A percentile compares a stretch with the other conserved stretches of the same genome.
Evolutionary conservation across 2,797 vertebrate species (phyloP).

Genomic region (Mus caroli): DNA sequence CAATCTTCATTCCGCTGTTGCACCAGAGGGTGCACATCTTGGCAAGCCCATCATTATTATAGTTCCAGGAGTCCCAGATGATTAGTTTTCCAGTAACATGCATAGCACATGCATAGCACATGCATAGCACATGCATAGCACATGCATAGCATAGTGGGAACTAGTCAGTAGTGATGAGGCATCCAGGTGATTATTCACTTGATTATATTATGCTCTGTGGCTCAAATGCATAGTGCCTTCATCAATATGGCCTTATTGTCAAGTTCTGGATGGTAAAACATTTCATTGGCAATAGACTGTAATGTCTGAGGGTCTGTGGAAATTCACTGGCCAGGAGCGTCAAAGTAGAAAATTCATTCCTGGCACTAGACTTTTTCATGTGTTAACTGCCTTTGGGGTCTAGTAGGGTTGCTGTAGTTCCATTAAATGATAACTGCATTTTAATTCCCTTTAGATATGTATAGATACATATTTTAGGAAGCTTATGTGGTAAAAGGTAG

Average conservation of each 20-base stretch:
- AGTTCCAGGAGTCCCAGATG: neutral
- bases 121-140: too few relatives aligned
- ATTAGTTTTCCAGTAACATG: neutral
- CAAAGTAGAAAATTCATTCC: neutral
- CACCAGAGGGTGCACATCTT: neutral
- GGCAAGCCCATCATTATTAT: neutral
- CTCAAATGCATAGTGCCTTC: too few relatives aligned
- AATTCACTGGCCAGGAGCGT: neutral
- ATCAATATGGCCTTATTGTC: neutral
- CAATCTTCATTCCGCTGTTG: neutral
- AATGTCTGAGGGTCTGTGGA: neutral
- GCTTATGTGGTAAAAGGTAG: neutral
- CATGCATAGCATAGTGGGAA: neutral
- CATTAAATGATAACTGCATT: neutral
- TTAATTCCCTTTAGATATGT: neutral
- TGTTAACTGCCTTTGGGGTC: neutral
- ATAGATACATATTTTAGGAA: too few relatives aligned
- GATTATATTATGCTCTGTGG: neutral
- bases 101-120: too few relatives aligned
- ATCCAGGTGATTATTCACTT: neutral
- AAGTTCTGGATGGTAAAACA: neutral
- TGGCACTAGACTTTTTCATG: neutral
- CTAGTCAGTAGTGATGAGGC: too few relatives aligned
- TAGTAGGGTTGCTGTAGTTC: neutral
- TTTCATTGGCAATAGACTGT: neutral